Percentiles rank a stretch among this genome's conserved stretches.
These are phyloP conservation scores for Laticauda laticaudata DNA, from an alignment of 2,113 vertebrate genomes.

Conservation along the genomic window DNA sequence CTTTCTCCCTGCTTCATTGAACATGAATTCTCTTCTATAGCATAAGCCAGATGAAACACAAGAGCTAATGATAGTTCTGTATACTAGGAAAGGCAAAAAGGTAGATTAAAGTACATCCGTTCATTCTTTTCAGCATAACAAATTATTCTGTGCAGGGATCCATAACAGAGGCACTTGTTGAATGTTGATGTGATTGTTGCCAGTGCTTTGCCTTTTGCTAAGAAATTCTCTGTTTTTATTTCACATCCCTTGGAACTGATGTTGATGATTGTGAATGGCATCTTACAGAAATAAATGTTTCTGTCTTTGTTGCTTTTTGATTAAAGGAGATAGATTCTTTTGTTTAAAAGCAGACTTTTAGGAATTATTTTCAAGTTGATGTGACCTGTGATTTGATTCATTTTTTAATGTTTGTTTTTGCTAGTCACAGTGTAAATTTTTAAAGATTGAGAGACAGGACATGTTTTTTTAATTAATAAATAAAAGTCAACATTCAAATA, in stretches of 20 bases:
- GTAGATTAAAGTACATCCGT: slow-evolving; percentile 2
- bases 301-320: background rate
- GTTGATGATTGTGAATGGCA: background rate
- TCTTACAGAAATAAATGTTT: background rate
- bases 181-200: background rate
- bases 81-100: slow-evolving; percentile 3
- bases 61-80: background rate
- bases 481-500: background rate
- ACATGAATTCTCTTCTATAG: background rate
- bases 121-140: background rate
- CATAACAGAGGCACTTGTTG: background rate
- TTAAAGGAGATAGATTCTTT: background rate
- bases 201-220: background rate
- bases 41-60: background rate
- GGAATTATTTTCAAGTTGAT: background rate
- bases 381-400: background rate
- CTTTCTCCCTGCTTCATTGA: background rate
- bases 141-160: slow-evolving; percentile 1
- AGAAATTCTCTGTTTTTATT: background rate
- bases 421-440: background rate
- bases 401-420: background rate
- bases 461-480: background rate
- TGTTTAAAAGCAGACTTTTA: background rate
- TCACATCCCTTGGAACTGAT: background rate
- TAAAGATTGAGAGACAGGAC: background rate